Base-by-base conservation (phyloP, 1,140 invertebrate species). In the Trypoxylus dichotomus region DNA sequence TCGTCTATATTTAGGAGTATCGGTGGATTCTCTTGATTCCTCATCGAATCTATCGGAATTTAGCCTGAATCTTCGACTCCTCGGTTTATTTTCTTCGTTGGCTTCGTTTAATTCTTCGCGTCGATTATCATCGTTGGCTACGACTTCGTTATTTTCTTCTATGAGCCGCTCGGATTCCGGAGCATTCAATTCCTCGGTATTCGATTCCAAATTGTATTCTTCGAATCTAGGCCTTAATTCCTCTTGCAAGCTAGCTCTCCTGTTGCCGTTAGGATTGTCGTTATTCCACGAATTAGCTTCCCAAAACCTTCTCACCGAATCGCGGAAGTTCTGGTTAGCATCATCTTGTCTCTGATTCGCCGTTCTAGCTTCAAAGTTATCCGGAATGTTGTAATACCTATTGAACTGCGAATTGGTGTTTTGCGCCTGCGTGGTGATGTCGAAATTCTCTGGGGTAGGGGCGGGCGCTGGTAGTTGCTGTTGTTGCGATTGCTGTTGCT, bases 151-250 rank as follows among this genome's bases (percentile, higher is more conserved):
- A 74, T 43, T 43, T 74, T 74, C 41, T 27, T 74, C 60, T 1
- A 68, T 29, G 2, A 41, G 13, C 19, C 37, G 29, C 37, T 74
- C 72, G 10, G 72, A 41, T 74, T 74, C 41, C 0, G 72, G 32
- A 1, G 27, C 5, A 24, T 37, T 32, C n/a, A 74, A n/a, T 41
- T 74, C 72, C 15, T 74, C 72, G 21, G 41, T 43, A 27, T 78
- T 43, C 6, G 76, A 32, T 68, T 77, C 74, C 21, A 81, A 47
- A 25, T 78, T 37, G 41, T 77, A 76, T 25, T 80, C 76, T 10
- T 77, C 41, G 19, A 77, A 74, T 72, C 76, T 76, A 11, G 79
- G 74, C 24, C 43, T 32, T 13, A 74, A 21, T 74, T 74, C 41
- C 11, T 74, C 72, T 41, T 42, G 74, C 24, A 43, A 25, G n/a